Conservation (phyloP, 2,888 invertebrate genomes). For the Thereva unica region DNA sequence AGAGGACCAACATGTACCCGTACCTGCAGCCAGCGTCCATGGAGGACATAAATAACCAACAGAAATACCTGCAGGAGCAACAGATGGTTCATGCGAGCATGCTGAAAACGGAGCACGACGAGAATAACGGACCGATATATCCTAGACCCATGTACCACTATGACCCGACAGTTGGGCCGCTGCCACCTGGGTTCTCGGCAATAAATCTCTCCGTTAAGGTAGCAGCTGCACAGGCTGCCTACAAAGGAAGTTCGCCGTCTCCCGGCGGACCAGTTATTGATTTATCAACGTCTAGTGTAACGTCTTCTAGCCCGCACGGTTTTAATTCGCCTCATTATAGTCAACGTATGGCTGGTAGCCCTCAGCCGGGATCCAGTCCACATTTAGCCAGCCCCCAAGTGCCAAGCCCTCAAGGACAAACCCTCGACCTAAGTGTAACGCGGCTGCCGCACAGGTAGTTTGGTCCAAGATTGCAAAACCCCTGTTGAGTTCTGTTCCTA, state of each 20-base stretch:
- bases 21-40: slow-evolving; percentile 62
- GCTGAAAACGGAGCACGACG: slow-evolving; percentile 75
- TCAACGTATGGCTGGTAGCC: slow-evolving; percentile 66
- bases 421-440: slow-evolving; percentile 86
- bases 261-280: slow-evolving; percentile 83
- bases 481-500: slow-evolving; percentile 40
- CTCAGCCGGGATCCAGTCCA: slow-evolving; percentile 84
- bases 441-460: slow-evolving; percentile 80
- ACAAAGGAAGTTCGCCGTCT: slow-evolving; percentile 63
- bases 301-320: slow-evolving; percentile 81
- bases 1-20: slow-evolving; percentile 67
- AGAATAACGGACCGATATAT: slow-evolving; percentile 72
- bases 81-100: slow-evolving; percentile 57
- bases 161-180: slow-evolving; percentile 71
- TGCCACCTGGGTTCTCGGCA: slow-evolving; percentile 77
- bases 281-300: slow-evolving; percentile 83
- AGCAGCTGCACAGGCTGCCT: slow-evolving; percentile 57
- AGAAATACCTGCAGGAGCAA: slow-evolving; percentile 65
- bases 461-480: slow-evolving; percentile 4
- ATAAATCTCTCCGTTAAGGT: slow-evolving; percentile 86
- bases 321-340: slow-evolving; percentile 59
- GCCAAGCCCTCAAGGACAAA: slow-evolving; percentile 89
- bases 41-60: slow-evolving; percentile 63
- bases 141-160: slow-evolving; percentile 85
- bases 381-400: slow-evolving; percentile 86